Conservation (phyloP, 2,888 invertebrate genomes). For the Trichopria drosophilae region DNA sequence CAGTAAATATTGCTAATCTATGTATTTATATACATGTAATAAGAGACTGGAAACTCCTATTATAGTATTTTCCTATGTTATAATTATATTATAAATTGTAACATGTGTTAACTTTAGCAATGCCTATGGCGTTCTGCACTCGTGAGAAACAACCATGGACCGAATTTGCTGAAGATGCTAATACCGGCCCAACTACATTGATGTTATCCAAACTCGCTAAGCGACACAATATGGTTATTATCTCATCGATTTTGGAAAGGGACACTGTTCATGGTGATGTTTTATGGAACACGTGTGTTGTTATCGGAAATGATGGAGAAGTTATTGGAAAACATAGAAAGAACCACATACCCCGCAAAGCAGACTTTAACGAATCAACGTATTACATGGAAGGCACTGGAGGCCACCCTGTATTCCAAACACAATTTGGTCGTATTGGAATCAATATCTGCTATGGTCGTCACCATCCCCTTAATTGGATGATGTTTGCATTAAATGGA, state of each 20-base stretch:
- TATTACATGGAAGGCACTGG: constrained; percentile 94
- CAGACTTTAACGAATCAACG: constrained; percentile 89
- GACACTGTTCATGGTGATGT: constrained; percentile 79
- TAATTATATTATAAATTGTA: too few species aligned
- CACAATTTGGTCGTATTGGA: constrained; percentile 83
- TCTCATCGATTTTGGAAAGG: constrained; percentile 91
- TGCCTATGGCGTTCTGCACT: constrained; percentile 99
- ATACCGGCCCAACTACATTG: constrained; percentile 79
- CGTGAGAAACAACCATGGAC: constrained; percentile 91
- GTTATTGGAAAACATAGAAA: constrained; percentile 89
- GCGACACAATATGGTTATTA: constrained; percentile 85
- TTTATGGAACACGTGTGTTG: constrained; percentile 94
- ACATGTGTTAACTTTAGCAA: too few species aligned
- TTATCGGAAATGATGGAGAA: constrained; percentile 83
- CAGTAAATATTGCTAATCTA: too few species aligned
- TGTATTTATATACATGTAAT: too few species aligned
- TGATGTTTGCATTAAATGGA: constrained; percentile 95
- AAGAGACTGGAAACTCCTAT: too few species aligned
- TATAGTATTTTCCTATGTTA: too few species aligned
- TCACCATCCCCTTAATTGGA: constrained; percentile 97
- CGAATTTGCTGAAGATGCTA: constrained; percentile 90
- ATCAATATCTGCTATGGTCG: constrained; percentile 98
- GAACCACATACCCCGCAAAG: constrained; percentile 96
- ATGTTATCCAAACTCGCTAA: constrained; percentile 76
- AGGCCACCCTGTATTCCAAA: constrained; percentile 91